These are phyloP conservation scores for human (Homo sapiens) DNA, from an alignment of 2,113 vertebrate species.

Conservation along the genomic window DNA sequence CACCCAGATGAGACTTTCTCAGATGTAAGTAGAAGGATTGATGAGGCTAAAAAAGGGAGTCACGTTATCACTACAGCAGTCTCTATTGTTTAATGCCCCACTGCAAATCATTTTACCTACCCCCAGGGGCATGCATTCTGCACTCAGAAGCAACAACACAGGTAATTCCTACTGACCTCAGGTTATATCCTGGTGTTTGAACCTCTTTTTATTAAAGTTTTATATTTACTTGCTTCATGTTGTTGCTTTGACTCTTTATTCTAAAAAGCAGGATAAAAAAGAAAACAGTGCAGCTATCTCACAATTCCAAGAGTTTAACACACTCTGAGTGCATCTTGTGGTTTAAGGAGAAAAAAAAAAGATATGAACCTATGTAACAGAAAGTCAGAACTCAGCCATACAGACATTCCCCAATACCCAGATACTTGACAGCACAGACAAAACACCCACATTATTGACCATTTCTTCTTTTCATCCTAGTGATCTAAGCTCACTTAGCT, in stretches of 20 bases:
- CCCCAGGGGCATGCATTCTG: background rate
- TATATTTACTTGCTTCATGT: background rate
- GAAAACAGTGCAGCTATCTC: background rate
- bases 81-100: background rate
- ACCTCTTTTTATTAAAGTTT: constrained; percentile 17
- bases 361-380: background rate
- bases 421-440: background rate
- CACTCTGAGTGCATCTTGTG: background rate
- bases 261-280: background rate
- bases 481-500: background rate
- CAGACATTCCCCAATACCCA: background rate
- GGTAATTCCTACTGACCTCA: background rate
- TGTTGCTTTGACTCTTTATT: constrained; percentile 9
- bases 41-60: background rate
- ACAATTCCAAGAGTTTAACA: background rate
- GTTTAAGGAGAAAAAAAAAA: background rate
- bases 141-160: background rate
- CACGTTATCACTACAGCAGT: rapidly evolving
- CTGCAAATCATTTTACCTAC: background rate
- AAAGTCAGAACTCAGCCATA: background rate
- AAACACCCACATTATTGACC: background rate
- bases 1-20: background rate
- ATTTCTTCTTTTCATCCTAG: background rate
- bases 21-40: background rate
- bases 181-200: background rate